Evolutionary conservation across 2,113 vertebrate genomes (phyloP).

Genomic region (Ictidomys tridecemlineatus): DNA sequence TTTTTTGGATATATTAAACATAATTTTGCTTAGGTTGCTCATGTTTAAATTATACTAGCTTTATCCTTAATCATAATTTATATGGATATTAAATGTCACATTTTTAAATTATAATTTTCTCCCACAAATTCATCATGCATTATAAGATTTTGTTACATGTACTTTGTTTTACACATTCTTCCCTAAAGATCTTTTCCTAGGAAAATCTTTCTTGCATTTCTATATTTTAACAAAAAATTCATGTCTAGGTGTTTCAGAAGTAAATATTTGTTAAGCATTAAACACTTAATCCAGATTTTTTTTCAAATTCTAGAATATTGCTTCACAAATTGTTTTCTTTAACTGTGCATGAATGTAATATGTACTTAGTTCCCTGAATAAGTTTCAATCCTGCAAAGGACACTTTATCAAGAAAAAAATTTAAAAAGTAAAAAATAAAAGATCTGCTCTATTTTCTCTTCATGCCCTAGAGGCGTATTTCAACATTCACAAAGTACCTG

Average conservation of each 20-base stretch:
- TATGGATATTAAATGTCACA: constrained; percentile 83
- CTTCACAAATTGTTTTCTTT: constrained; percentile 81
- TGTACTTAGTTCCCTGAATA: constrained; percentile 44
- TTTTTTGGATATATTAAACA: constrained; percentile 62
- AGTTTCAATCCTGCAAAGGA: constrained; percentile 54
- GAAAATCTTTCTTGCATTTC: neutral
- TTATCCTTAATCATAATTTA: constrained; percentile 21
- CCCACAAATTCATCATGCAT: constrained; percentile 80
- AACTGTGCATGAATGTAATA: neutral
- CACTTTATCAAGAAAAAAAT: constrained; percentile 76
- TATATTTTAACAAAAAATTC: constrained; percentile 69
- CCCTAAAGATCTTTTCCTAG: constrained; percentile 69
- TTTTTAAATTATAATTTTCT: constrained; percentile 85
- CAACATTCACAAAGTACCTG: constrained; percentile 81
- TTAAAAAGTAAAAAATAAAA: neutral
- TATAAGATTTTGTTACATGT: constrained; percentile 83
- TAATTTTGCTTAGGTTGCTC: neutral
- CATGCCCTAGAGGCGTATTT: constrained; percentile 71
- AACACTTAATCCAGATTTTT: neutral
- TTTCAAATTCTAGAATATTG: constrained; percentile 74
- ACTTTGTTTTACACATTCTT: constrained; percentile 72
- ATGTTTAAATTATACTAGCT: constrained; percentile 31
- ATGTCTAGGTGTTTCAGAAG: constrained; percentile 58
- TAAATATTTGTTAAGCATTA: constrained; percentile 7
- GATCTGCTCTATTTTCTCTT: constrained; percentile 68